These are phyloP conservation scores for Limenitis camilla DNA, from an alignment of 2,888 invertebrate genomes.

Conservation along the genomic window DNA sequence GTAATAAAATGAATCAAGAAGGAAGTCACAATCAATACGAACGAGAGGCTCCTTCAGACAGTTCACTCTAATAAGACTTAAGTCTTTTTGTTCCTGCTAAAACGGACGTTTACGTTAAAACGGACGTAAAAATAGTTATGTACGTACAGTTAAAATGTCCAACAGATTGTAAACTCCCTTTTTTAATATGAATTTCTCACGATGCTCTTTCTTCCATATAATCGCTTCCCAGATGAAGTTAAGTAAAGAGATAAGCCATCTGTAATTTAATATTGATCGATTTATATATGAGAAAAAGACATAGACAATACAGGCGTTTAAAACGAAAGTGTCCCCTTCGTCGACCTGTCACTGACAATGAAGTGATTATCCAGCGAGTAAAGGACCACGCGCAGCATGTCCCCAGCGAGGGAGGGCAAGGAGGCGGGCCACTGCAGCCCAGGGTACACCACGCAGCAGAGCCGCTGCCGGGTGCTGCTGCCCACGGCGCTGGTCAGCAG, in stretches of 20 bases:
- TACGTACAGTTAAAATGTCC: constrained; percentile 54
- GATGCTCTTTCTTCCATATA: constrained; percentile 47
- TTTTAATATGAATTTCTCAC: constrained; percentile 42
- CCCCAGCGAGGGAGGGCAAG: constrained; percentile 32
- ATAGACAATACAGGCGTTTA: too few relatives aligned
- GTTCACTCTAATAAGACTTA: too few relatives aligned
- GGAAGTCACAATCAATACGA: background rate
- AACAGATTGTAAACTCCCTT: constrained; percentile 56
- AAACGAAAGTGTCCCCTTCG: background rate
- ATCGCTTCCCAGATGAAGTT: constrained; percentile 61
- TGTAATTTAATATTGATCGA: constrained; percentile 26
- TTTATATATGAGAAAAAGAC: too few relatives aligned
- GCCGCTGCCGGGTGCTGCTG: background rate
- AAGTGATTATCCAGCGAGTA: constrained; percentile 41
- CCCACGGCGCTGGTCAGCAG: constrained; percentile 41
- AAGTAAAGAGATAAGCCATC: constrained; percentile 54
- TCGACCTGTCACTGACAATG: constrained; percentile 49
- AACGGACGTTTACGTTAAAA: too few relatives aligned
- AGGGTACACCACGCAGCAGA: constrained; percentile 50
- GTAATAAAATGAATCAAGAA: background rate
- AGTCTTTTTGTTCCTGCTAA: too few relatives aligned
- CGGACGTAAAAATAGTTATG: too few relatives aligned
- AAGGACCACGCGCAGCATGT: constrained; percentile 41
- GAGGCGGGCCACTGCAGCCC: constrained; percentile 45
- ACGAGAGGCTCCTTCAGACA: too few relatives aligned